These are phyloP conservation scores for Pseudopleuronectes americanus DNA, from an alignment of 2,797 vertebrate genomes.

Conservation along the genomic window DNA sequence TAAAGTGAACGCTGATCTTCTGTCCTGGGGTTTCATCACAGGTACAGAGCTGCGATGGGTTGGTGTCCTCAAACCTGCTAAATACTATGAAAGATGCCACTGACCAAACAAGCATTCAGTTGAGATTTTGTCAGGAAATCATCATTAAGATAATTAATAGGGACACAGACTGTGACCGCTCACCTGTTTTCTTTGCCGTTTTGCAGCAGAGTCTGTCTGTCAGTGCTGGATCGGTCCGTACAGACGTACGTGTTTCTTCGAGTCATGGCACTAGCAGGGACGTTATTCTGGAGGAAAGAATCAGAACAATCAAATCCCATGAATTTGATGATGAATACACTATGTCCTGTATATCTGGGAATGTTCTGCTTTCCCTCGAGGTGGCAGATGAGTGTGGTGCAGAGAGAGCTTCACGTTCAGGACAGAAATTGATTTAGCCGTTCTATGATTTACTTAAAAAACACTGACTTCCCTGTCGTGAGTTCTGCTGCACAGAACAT, in stretches of 20 bases:
- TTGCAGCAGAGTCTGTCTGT: conserved; percentile 87
- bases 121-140: not conserved
- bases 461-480: not conserved
- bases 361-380: not conserved
- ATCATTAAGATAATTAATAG: not conserved
- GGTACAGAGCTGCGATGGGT: not conserved
- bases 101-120: not conserved
- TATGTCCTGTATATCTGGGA: not conserved
- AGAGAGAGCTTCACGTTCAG: not conserved
- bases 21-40: not conserved
- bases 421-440: not conserved
- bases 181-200: conserved; percentile 96
- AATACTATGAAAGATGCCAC: not conserved
- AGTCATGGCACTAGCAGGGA: conserved; percentile 92
- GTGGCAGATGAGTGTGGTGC: too few species aligned
- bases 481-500: conserved; percentile 8
- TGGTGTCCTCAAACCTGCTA: not conserved
- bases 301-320: not conserved
- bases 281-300: conserved; percentile 83
- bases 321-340: not conserved
- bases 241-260: conserved; percentile 95
- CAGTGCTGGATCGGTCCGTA: conserved; percentile 87
- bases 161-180: conserved; percentile 6
- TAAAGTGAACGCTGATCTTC: not conserved
- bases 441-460: conserved; percentile 1